Evolutionary conservation across 1,140 invertebrate genomes (phyloP).

Genomic region (Brachionus rubens): DNA sequence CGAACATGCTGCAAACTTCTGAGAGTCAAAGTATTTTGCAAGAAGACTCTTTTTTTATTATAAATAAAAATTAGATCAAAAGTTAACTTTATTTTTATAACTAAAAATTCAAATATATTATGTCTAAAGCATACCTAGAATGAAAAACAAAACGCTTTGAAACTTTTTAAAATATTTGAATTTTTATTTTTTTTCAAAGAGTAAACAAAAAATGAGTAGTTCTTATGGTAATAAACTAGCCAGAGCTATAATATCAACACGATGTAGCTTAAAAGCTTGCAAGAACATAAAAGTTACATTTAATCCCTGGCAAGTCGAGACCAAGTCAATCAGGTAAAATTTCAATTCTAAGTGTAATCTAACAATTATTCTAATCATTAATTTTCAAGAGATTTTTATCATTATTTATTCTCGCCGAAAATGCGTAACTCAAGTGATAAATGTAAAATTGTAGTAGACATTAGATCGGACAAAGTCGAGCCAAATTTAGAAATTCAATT

Average conservation of each 20-base stretch:
- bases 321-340: conserved; percentile 36
- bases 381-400: conserved; percentile 30
- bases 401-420: conserved; percentile 26
- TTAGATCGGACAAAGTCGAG: conserved; percentile 26
- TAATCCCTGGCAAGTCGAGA: conserved; percentile 32
- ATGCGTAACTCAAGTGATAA: conserved; percentile 25
- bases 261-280: conserved; percentile 21
- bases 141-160: no score
- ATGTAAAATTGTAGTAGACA: conserved; percentile 27
- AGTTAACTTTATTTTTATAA: no score
- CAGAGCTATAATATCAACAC: conserved; percentile 24
- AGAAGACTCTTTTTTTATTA: no score
- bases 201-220: conserved; percentile 33
- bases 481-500: conserved; percentile 41
- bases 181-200: no score
- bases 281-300: conserved; percentile 38
- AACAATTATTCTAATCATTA: not conserved
- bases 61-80: no score
- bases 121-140: no score
- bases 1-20: no score
- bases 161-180: no score
- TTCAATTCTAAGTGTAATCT: not conserved
- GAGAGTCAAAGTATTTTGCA: no score
- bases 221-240: conserved; percentile 45
- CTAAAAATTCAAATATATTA: no score